Base-by-base conservation (phyloP, 92 coral and sea anemone genomes). In the Hydrozoanthus gracilis region DNA sequence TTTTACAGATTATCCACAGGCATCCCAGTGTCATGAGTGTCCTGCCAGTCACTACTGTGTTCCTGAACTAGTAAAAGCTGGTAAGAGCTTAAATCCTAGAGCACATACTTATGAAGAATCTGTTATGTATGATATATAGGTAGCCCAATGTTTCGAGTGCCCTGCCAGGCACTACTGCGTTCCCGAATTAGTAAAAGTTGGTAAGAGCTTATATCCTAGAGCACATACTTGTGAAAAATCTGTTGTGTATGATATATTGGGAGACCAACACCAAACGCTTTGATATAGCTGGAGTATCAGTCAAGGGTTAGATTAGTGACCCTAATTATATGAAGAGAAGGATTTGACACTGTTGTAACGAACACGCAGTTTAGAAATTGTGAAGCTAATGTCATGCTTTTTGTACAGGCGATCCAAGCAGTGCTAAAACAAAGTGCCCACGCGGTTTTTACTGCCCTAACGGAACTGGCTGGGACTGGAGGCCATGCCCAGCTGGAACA, bases 371-470 rank as follows among this genome's bases (percentile, higher is more conserved):
- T n/a, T 14, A 7, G 64, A 45, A 12, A 44, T 9, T 0, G 20
- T 56, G 8, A 3, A 8, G 4, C 18, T 20, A 46, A 27, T 9
- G 10, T 48, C 20, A 5, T 17, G 69, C 8, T 56, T 72, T 11
- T 18, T 6, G 51, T 58, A 6, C 16, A 89, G 92, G 92, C 15
- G 87, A 85, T 76, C 46, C 88, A 8, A 77, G 84, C 51, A 91
- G 89, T 48, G 89, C 92, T 11, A 96, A 91, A 79, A 88, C 72
- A 27, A 87, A 82, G 87, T 96, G 99, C 87, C 99, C 98, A 15
- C 91, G 79, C 61, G 99, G 99, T 5, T 95, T 49, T 92, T 96
- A 86, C 80, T 96, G 99, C 52, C 99, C 99, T 4, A 96, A 95
- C 64, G 97, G 98, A 39, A 96, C 99, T 0, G 99, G 99, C 2